Evolutionary conservation across 2,888 invertebrate genomes (phyloP), one percentile per base, ranked within the genome.

Genomic region (Monoplex corrugatus): DNA sequence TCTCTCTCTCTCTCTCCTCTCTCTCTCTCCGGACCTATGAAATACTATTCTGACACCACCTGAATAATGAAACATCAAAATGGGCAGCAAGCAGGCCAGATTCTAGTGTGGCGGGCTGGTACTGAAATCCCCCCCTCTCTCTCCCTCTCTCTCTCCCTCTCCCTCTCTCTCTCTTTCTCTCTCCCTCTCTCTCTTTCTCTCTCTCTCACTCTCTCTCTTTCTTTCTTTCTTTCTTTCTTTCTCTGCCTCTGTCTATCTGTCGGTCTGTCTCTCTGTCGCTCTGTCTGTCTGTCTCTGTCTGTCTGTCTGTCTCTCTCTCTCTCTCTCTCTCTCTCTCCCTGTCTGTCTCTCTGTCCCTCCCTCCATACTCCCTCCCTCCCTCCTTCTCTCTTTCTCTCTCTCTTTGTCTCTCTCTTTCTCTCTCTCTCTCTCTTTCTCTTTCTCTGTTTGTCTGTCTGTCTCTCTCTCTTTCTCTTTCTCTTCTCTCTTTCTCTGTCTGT

Each of bases 241-340:
- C 10, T 68, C 63, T 68, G 16, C 3, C 63, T 23, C 63, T 6
- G 16, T 68, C 63, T 68, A 5, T 68, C 63, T 23, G n/a, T n/a
- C n/a, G n/a, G n/a, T 23, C 63, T 68, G 16, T 68, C 23, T 68
- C 23, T 68, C 5, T 68, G 16, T 68, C 63, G 5, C 63, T 19
- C 23, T 68, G n/a, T n/a, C n/a, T n/a, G n/a, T 68, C 8, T 68
- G 28, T 68, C 10, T 68, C 63, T 68, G 16, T 68, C 63, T 68
- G 16, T 68, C 63, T 68, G 28, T 68, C 63, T 68, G 28, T 85
- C 38, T 85, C 85, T 50, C 23, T 50, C 50, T 85, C 38, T 50
- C 85, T 50, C 38, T 19, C 57, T n/a, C 50, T 50, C 50, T 50
- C 50, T 23, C 38, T 50, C 32, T 23, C 85, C 35, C 50, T 35